Base-by-base conservation (phyloP, 1,140 invertebrate genomes). In the Sweltsa coloradensis region DNA sequence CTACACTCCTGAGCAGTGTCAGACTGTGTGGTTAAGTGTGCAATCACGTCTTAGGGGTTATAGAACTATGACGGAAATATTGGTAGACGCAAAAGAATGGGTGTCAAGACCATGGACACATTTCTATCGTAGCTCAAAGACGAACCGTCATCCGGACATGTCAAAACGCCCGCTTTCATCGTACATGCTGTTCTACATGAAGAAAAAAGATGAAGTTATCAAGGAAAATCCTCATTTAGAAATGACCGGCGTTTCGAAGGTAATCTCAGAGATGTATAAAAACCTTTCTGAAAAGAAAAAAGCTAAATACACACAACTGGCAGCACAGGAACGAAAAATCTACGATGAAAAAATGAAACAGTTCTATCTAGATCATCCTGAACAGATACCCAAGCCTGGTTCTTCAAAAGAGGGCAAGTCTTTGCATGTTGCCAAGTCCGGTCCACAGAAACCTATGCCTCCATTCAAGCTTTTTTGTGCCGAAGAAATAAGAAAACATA, bases 101-200 rank as follows among this genome's bases (percentile, higher is more conserved):
- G 52, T 67, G 14, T 53, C 53, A 21, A 57, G 62, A 36, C 64
- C 71, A 16, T 68, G 63, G 61, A 64, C 60, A n/a, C 57, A 61
- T 42, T 68, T 60, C 31, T 64, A 63, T 34, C 55, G 55, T 42
- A 53, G 56, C 14, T 58, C 55, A 26, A 59, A 58, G 47, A 49
- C 53, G 53, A 67, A 62, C 52, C 55, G 56, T 41, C 69, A 72
- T 58, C 72, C 72, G 25, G 70, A 71, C 47, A 58, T 65, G 56
- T 71, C 71, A 1, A 67, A 64, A 51, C 60, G 65, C 47, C 71
- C 71, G 16, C 49, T 68, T 9, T 63, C 66, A 3, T 58, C 68
- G 1, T 73, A 66, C 50, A 67, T 74, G 51, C 34, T 70, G 11
- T 73, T 62, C 51, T 71, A 69, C 52, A 47, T 66, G 18, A 61